These are phyloP conservation scores for Papilio elwesi DNA, from an alignment of 2,888 invertebrate genomes.

Conservation along the genomic window DNA sequence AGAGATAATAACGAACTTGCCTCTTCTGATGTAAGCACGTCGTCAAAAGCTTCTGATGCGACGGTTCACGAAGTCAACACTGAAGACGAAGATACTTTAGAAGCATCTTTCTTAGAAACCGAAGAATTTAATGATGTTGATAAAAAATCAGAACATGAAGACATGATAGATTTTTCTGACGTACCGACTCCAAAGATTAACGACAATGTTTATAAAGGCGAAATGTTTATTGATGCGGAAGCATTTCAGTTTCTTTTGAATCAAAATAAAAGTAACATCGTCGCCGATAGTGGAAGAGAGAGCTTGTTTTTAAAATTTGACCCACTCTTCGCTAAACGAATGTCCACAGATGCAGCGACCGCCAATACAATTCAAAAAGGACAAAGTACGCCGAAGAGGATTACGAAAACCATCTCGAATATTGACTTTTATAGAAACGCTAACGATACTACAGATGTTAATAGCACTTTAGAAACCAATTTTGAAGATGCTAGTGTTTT, in stretches of 20 bases:
- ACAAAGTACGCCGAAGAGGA: conserved; percentile 69
- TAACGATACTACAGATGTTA: conserved; percentile 51
- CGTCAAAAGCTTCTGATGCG: conserved; percentile 60
- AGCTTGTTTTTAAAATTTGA: conserved; percentile 79
- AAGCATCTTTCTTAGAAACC: conserved; percentile 73
- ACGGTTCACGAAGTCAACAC: conserved; percentile 67
- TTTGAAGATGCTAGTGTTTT: conserved; percentile 63
- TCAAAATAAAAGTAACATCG: conserved; percentile 68
- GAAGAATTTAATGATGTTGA: conserved; percentile 58
- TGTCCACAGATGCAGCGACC: conserved; percentile 68
- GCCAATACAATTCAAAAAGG: conserved; percentile 62
- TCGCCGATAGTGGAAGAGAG: conserved; percentile 76
- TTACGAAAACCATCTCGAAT: conserved; percentile 45
- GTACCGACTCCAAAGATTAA: conserved; percentile 55
- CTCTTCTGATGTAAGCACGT: conserved; percentile 53
- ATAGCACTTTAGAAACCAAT: conserved; percentile 53
- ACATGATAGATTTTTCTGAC: conserved; percentile 66
- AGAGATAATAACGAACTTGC: conserved; percentile 53
- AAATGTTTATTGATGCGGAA: conserved; percentile 78
- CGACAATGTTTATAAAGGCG: conserved; percentile 62
- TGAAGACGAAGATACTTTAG: conserved; percentile 77
- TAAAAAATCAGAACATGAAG: conserved; percentile 56
- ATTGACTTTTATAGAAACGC: conserved; percentile 48
- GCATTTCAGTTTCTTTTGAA: conserved; percentile 76
- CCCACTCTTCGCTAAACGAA: conserved; percentile 73